Evolutionary conservation across 2,888 invertebrate genomes (phyloP).

Genomic region (Dascillus cervinus): DNA sequence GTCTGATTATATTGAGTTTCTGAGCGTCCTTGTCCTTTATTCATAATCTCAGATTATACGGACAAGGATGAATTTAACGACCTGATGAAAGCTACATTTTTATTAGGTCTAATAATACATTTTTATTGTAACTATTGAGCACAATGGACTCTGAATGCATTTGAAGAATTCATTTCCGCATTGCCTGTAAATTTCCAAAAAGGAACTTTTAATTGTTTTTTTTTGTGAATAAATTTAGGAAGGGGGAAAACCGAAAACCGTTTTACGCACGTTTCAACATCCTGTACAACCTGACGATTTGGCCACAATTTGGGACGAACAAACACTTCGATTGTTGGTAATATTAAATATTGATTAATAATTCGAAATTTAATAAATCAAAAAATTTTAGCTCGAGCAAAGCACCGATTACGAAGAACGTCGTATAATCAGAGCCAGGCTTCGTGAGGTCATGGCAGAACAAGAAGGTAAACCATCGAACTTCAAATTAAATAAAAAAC

Average conservation of each 20-base stretch:
- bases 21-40: too few species aligned
- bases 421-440: conserved; percentile 69
- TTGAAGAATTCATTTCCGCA: too few species aligned
- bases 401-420: conserved; percentile 83
- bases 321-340: conserved; percentile 62
- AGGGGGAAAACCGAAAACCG: conserved; percentile 33
- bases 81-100: background rate
- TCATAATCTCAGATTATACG: too few species aligned
- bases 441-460: conserved; percentile 78
- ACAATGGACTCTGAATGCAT: too few species aligned
- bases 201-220: background rate
- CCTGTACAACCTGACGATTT: conserved; percentile 52
- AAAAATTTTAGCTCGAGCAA: conserved; percentile 74
- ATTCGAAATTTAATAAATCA: background rate
- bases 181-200: background rate
- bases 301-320: conserved; percentile 72
- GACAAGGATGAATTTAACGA: too few species aligned
- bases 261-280: conserved; percentile 36
- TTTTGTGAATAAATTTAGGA: conserved; percentile 22
- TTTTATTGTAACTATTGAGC: too few species aligned
- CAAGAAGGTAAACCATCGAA: conserved; percentile 71
- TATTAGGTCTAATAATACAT: background rate
- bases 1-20: too few species aligned
- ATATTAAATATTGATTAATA: conserved; percentile 32
- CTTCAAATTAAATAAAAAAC: conserved; percentile 1